Evolutionary conservation across 2,888 invertebrate genomes (phyloP).

Genomic region (Melanostoma mellinum): DNA sequence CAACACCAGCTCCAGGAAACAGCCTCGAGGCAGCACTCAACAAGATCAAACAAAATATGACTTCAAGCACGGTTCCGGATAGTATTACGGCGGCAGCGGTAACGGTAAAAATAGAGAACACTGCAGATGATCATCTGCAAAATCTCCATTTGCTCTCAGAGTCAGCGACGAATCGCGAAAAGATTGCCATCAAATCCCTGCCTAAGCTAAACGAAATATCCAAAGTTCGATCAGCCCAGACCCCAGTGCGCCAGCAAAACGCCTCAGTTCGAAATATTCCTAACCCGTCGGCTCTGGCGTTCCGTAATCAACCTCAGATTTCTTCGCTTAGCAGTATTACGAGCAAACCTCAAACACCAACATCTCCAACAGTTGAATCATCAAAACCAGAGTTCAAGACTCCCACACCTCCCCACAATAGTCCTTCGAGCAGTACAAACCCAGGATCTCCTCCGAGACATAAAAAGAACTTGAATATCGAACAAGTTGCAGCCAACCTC

Average conservation of each 20-base stretch:
- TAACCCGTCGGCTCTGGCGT: constrained; percentile 85
- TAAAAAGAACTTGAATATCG: constrained; percentile 80
- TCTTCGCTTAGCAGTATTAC: constrained; percentile 74
- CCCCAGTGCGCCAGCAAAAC: constrained; percentile 82
- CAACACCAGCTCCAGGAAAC: constrained; percentile 73
- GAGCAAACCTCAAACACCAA: constrained; percentile 45
- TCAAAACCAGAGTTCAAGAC: constrained; percentile 54
- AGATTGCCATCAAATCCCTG: constrained; percentile 78
- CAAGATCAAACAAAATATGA: constrained; percentile 80
- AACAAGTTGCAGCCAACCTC: constrained; percentile 81
- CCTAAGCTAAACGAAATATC: constrained; percentile 72
- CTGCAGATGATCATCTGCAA: constrained; percentile 80
- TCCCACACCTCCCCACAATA: constrained; percentile 47
- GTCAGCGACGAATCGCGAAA: constrained; percentile 80
- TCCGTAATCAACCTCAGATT: constrained; percentile 82
- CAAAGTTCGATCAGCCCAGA: constrained; percentile 54
- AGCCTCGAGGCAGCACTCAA: constrained; percentile 80
- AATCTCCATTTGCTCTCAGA: constrained; percentile 84
- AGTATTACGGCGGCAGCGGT: constrained; percentile 46
- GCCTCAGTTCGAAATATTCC: constrained; percentile 86
- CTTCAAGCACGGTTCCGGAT: constrained; percentile 75
- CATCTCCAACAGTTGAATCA: constrained; percentile 61
- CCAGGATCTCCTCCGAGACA: constrained; percentile 69
- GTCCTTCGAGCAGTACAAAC: constrained; percentile 59
- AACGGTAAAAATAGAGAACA: constrained; percentile 49